Conservation (phyloP, 2,113 vertebrate genomes). For the Cryptotis parvus region DNA sequence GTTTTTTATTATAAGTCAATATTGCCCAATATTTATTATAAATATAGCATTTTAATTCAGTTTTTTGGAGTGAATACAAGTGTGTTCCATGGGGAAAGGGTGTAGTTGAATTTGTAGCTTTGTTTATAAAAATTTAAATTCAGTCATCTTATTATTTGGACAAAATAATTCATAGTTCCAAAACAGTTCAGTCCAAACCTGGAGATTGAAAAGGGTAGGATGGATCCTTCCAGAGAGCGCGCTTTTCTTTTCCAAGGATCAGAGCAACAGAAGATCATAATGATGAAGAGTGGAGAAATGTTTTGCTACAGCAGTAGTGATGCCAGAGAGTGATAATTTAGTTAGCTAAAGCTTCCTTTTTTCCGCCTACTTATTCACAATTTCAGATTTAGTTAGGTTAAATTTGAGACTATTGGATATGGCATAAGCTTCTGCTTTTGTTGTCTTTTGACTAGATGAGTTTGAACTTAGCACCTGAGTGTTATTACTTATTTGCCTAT, state of each 20-base stretch:
- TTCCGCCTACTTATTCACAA: background rate
- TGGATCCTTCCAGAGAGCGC: background rate
- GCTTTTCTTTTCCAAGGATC: background rate
- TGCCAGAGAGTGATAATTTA: background rate
- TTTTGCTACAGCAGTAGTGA: background rate
- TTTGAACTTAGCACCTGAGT: background rate
- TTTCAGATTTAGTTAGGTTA: background rate
- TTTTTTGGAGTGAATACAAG: background rate
- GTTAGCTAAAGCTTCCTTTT: background rate
- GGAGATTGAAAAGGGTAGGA: background rate
- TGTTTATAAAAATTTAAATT: conserved; percentile 17
- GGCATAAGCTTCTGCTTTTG: background rate
- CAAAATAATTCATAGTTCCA: background rate
- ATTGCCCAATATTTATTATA: background rate
- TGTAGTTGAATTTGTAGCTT: background rate
- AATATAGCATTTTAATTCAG: background rate
- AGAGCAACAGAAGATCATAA: background rate
- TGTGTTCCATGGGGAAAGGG: background rate
- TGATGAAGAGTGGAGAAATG: background rate
- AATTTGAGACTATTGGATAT: background rate
- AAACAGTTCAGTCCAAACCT: background rate
- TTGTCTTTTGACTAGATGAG: conserved; percentile 9
- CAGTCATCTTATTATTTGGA: background rate
- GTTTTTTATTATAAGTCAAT: background rate
- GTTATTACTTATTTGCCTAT: background rate